Evolutionary conservation across 2,888 invertebrate species (phyloP).

Genomic region (Lepidonotus clava): DNA sequence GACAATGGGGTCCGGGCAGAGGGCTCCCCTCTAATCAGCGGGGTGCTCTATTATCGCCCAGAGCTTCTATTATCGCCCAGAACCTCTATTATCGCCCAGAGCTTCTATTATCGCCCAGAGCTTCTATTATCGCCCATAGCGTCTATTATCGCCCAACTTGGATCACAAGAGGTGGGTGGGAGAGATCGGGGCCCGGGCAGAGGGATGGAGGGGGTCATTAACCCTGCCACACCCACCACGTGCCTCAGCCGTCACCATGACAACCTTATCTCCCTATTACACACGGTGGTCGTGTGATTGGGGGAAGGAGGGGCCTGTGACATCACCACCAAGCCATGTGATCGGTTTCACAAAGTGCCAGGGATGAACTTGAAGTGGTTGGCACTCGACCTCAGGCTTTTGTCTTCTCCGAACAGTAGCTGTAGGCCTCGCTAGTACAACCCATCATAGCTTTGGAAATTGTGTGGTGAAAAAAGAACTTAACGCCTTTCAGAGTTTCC

Average conservation of each 20-base stretch:
- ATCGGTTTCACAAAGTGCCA: no score
- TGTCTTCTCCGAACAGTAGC: no score
- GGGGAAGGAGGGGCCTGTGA: neutral
- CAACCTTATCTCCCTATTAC: constrained; percentile 37
- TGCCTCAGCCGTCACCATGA: constrained; percentile 17
- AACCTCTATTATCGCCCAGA: neutral
- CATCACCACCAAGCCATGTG: no score
- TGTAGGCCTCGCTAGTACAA: no score
- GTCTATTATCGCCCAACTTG: neutral
- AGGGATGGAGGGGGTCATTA: neutral
- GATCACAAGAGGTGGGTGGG: neutral
- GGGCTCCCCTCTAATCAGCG: neutral
- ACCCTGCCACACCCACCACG: constrained; percentile 12
- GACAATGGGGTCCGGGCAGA: neutral
- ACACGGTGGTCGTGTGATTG: neutral
- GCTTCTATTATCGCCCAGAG: constrained; percentile 28
- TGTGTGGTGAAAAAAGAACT: no score
- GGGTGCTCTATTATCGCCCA: constrained; percentile 29
- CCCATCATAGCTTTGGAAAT: no score
- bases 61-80: neutral
- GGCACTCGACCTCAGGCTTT: no score
- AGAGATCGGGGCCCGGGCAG: neutral
- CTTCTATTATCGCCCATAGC: neutral
- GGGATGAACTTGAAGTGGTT: no score
- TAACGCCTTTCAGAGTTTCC: no score